Evolutionary conservation across 2,797 vertebrate genomes (phyloP), one percentile per base, ranked within the genome.

Genomic region (Peromyscus aztecus): DNA sequence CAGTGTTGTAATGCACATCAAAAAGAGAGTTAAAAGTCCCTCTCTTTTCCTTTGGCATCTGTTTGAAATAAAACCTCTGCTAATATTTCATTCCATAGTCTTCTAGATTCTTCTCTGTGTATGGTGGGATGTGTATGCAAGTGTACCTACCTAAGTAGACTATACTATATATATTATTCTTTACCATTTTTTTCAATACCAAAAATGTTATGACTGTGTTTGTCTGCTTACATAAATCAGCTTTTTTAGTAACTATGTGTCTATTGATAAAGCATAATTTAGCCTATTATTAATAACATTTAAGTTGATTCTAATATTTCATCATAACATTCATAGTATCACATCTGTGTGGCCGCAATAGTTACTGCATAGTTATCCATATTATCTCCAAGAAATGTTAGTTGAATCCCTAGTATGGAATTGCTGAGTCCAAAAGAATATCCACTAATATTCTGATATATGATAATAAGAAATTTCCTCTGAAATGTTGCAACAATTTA

Each of bases 341-440:
- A 81, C 31, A 57, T 84, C 43, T 93, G 1, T 10, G 65, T 96
- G 57, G 67, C 11, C 93, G 4, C 14, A 92, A 11, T 65, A 61
- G 24, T 76, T 89, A 84, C 7, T 67, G 14, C 1, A n/a, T 69
- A 49, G 12, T 85, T 46, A 76, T 31, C 81, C 78, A 40, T 78
- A 92, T 76, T 76, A 86, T 96, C 63, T 92, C 59, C 89, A 57
- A 19, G 23, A n/a, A 69, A 69, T 67, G 13, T 69, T 52, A n/a
- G 57, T 92, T 84, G 93, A 89, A 89, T 78, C 92, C 57, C 59
- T 90, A 78, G 85, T 24, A 17, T 92, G n/a, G 9, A 96, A 94
- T 89, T 82, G 29, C 21, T 88, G 4, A 17, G 10, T 43, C n/a
- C 69, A 90, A 94, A 96, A 63, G 37, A 92, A 95, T 89, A 92